A percentile compares a stretch with the other conserved stretches of the same genome.
These are phyloP conservation scores for Lobophora halterata DNA, from an alignment of 2,888 invertebrate genomes.

Conservation along the genomic window DNA sequence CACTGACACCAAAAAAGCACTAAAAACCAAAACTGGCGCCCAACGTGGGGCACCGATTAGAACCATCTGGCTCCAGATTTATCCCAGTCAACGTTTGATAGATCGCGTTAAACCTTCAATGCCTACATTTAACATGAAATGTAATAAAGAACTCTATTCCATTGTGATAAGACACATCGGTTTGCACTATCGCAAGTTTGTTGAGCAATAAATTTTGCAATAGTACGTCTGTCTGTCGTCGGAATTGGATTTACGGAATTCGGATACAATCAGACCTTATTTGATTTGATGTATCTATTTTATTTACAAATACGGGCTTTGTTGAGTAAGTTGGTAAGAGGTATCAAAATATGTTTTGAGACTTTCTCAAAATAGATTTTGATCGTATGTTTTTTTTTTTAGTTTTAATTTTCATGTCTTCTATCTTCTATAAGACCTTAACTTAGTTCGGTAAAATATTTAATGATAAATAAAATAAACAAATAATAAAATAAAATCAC, in stretches of 20 bases:
- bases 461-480: too few species aligned
- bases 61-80: slow-evolving; percentile 43
- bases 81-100: slow-evolving; percentile 46
- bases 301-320: slow-evolving; percentile 17
- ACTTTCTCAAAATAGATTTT: too few species aligned
- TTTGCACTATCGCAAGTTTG: slow-evolving; percentile 12
- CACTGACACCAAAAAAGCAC: slow-evolving; percentile 16
- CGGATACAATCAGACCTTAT: slow-evolving; percentile 27
- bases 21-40: slow-evolving; percentile 35
- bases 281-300: slow-evolving; percentile 25
- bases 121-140: slow-evolving; percentile 3
- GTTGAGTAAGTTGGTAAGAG: neutral
- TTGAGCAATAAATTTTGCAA: slow-evolving; percentile 20
- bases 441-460: too few species aligned
- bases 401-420: too few species aligned
- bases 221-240: slow-evolving; percentile 21
- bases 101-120: slow-evolving; percentile 32
- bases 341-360: too few species aligned
- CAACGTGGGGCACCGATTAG: slow-evolving; percentile 41
- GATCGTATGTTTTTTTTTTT: too few species aligned
- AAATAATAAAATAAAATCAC: too few species aligned
- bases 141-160: slow-evolving; percentile 21
- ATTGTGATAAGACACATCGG: slow-evolving; percentile 14
- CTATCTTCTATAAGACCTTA: too few species aligned
- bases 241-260: slow-evolving; percentile 29